phyloP scores from a whole-genome alignment of 2,797 vertebrate species.

The Chloroceryle inda region DNA sequence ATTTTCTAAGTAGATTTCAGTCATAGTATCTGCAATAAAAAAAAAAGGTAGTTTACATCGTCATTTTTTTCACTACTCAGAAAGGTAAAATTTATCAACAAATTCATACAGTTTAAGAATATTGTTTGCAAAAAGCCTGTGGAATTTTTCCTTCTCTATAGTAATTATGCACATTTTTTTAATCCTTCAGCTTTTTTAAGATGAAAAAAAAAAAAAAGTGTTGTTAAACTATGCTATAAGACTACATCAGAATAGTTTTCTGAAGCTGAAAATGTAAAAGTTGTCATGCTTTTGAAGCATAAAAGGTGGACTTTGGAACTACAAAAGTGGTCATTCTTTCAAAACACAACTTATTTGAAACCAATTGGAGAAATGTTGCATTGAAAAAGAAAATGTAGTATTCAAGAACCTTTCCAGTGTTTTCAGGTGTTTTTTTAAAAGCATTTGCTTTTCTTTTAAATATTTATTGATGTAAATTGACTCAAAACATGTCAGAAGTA shows the following conservation, averaged over 20 bases:
- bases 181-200: background rate
- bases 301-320: background rate
- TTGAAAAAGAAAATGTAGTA: background rate
- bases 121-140: background rate
- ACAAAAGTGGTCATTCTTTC: background rate
- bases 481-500: background rate
- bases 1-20: background rate
- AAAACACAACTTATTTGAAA: background rate
- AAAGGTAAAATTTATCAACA: background rate
- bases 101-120: background rate
- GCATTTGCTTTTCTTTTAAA: background rate
- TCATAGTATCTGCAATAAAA: background rate
- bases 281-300: background rate
- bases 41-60: background rate
- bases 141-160: background rate
- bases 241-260: background rate
- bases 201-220: accelerated
- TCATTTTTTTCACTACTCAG: background rate
- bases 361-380: background rate
- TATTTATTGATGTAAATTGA: background rate
- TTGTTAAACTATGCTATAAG: background rate
- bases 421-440: too few relatives aligned
- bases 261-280: background rate
- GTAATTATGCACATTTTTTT: background rate
- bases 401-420: background rate